phyloP scores from a whole-genome alignment of 2,888 invertebrate species.

The Gastracanthus pulcherrimus region DNA sequence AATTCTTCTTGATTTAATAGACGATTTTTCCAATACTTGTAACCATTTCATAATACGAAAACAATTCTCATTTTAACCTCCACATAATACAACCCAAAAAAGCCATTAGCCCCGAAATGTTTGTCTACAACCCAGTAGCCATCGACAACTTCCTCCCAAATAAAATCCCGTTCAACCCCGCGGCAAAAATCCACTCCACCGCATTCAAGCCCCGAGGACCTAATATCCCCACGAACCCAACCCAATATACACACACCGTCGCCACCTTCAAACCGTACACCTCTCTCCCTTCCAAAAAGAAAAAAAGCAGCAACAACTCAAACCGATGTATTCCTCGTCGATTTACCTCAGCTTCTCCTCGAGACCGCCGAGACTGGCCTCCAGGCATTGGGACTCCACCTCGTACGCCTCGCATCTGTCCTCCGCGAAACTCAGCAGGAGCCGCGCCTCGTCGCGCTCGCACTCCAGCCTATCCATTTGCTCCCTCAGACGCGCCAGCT shows the following conservation, averaged over 20 bases:
- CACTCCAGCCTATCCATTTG: constrained; percentile 27
- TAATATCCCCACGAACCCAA: not conserved
- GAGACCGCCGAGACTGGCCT: constrained; percentile 26
- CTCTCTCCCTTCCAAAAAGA: not conserved
- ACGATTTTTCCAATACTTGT: too few relatives aligned
- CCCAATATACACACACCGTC: too few relatives aligned
- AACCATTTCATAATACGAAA: too few relatives aligned
- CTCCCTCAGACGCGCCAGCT: constrained; percentile 32
- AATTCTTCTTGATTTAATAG: too few relatives aligned
- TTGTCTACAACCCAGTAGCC: too few relatives aligned
- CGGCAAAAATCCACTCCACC: not conserved
- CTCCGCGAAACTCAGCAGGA: constrained; percentile 36
- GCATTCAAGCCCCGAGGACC: not conserved
- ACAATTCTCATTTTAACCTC: too few relatives aligned
- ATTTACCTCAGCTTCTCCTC: constrained; percentile 53
- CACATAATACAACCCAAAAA: not conserved
- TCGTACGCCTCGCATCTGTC: constrained; percentile 46
- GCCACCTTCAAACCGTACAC: too few relatives aligned
- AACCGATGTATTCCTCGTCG: not conserved
- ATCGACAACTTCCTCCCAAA: not conserved
- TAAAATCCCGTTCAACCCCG: not conserved
- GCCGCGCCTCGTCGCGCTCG: constrained; percentile 31
- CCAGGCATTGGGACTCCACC: constrained; percentile 41
- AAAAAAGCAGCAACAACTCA: not conserved
- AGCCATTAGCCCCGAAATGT: too few relatives aligned